Evolutionary conservation across 2,113 vertebrate genomes (phyloP), one percentile per base, ranked within the genome.

Genomic region (Corvus moneduloides): DNA sequence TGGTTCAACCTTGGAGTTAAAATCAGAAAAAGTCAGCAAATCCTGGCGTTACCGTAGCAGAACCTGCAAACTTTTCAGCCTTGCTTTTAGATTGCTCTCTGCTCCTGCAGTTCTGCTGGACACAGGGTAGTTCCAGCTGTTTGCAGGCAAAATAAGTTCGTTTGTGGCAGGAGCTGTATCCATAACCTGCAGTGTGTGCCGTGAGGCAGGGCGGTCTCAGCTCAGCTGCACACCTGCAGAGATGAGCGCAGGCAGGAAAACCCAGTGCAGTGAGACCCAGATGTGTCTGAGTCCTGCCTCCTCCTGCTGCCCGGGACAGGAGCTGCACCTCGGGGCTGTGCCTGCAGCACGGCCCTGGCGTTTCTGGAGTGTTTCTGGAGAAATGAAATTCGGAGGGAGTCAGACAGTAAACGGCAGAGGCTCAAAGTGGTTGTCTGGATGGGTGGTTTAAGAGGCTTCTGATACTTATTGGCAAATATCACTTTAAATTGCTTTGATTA

Each of bases 351-450:
- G 54, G 35, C 44, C 62, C 4, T 9, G 62, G 44, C 4, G 19
- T 9, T 41, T 39, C 43, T 20, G 24, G 0, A 13, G 28, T 22
- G 66, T 19, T 23, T 46, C 7, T 9, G 37, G 44, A 26, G 63
- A 8, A 26, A 2, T 5, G 23, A 15, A 52, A 32, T 8, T 9
- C 0, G 1, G 17, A 24, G 32, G 35, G 51, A 66, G 46, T 5
- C 77, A 41, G 54, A 8, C 1, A 5, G 61, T 2, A 15, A 39
- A 32, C 2, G 52, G 46, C 75, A 64, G 75, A 35, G 79, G 44
- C 75, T 68, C 30, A 13, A 16, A 14, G 11, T 13, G 37, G 9
- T 75, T 49, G 20, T n/a, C n/a, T 16, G 41, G 43, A 13, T 11
- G 37, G 37, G 22, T 56, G 49, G 35, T 48, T 81, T 44, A 43